Evolutionary conservation across 2,888 invertebrate genomes (phyloP), one percentile per base, ranked within the genome.

Genomic region (Diplolepis rosae): DNA sequence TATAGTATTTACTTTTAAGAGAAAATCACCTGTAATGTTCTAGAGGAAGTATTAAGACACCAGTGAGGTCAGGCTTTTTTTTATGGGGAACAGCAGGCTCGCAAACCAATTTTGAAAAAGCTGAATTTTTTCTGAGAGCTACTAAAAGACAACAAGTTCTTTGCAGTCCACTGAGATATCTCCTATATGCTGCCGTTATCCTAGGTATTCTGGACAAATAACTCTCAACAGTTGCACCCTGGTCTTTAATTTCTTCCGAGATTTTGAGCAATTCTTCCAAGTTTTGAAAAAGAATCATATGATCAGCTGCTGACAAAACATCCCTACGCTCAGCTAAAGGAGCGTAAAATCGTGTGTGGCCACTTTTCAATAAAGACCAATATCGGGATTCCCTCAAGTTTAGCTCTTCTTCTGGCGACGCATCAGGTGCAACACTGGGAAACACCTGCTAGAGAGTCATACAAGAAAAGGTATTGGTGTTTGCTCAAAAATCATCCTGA

Each of bases 71-170:
- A 13, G 96, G 96, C 77, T 95, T 92, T 87, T 94, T 92, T 77
- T 84, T 86, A 27, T 95, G 91, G 2, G 96, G 95, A 80, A 96
- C 94, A 15, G 94, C 92, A 2, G 96, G 96, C 83, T 94, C 94
- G 71, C 93, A 94, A 80, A 95, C 93, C 86, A 96, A 93, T 73
- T 93, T 92, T 66, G 94, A 93, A 87, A 96, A 96, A 30, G 94
- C 94, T 11, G 94, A 93, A 81, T 95, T 95, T 70, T 89, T 86
- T 35, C 90, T 84, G 68, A 90, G 89, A 15, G 89, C 89, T 78
- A 94, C 95, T 89, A 96, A 90, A 65, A 96, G 93, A 86, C 95
- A 96, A 84, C 96, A 96, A 65, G 96, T 95, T 85, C 94, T 92
- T 86, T 96, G 95, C 75, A 96, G 92, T 74, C 96, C 96, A 80